A percentile compares a stretch with the other conserved stretches of the same genome.
Evolutionary conservation across 1,140 invertebrate genomes (phyloP).

Genomic region (Zaprionus camerounensis): DNA sequence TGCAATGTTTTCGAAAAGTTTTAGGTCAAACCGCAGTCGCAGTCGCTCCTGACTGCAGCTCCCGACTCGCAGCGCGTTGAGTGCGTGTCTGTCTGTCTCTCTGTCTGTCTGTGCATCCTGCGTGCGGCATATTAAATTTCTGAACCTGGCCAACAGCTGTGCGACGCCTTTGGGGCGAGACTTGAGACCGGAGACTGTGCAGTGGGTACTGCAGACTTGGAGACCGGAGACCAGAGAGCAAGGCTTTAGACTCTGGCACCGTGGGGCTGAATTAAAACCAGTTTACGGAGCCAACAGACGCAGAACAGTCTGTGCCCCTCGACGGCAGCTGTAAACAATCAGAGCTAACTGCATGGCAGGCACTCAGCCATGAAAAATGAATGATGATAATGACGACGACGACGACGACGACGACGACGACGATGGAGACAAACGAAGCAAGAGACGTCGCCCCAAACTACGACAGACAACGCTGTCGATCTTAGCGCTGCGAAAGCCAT

Average conservation of each 20-base stretch:
- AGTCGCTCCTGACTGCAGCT: slow-evolving; percentile 36
- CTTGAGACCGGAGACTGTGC: slow-evolving; percentile 12
- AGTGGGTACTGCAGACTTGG: not conserved
- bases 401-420: slow-evolving; percentile 33
- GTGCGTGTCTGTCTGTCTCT: slow-evolving; percentile 38
- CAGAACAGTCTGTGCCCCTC: slow-evolving; percentile 31
- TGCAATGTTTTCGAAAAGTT: slow-evolving; percentile 61
- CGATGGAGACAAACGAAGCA: slow-evolving; percentile 6
- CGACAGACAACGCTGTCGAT: slow-evolving; percentile 20
- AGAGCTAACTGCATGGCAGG: slow-evolving; percentile 80
- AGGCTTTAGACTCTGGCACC: slow-evolving; percentile 12
- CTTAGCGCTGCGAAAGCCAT: slow-evolving; percentile 45
- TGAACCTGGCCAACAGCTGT: slow-evolving; percentile 73
- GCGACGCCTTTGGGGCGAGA: slow-evolving; percentile 46
- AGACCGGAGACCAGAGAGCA: not conserved
- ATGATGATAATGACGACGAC: slow-evolving; percentile 76
- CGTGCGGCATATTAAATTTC: slow-evolving; percentile 76
- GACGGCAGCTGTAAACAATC: slow-evolving; percentile 82
- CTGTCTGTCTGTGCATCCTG: slow-evolving; percentile 63
- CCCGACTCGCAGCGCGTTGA: slow-evolving; percentile 34
- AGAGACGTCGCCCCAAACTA: slow-evolving; percentile 20
- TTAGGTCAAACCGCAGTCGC: slow-evolving; percentile 77
- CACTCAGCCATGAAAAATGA: slow-evolving; percentile 82
- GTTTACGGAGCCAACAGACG: slow-evolving; percentile 43
- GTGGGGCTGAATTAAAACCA: slow-evolving; percentile 44